Percentiles rank a stretch among this genome's conserved stretches.
Conservation (phyloP, 2,113 vertebrate species). For the Echinops telfairi region DNA sequence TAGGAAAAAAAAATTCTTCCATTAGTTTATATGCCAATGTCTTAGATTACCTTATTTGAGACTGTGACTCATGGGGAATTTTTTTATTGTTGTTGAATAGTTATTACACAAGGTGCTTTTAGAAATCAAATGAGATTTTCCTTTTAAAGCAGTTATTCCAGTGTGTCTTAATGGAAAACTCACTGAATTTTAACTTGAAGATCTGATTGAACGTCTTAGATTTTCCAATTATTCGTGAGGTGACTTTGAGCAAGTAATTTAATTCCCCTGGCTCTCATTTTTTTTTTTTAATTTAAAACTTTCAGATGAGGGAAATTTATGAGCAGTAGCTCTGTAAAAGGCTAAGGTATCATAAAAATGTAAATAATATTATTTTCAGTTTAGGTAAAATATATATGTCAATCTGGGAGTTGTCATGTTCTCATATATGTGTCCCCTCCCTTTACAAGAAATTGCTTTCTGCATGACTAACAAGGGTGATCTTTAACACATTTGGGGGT, state of each 20-base stretch:
- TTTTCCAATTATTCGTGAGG: constrained; percentile 42
- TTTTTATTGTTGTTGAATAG: background rate
- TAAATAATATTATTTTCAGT: constrained; percentile 45
- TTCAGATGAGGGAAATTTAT: constrained; percentile 1
- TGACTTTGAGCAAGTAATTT: constrained; percentile 39
- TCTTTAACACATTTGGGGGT: background rate
- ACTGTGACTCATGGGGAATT: background rate
- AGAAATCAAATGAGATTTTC: constrained; percentile 26
- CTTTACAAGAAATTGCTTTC: background rate
- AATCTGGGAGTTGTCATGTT: background rate
- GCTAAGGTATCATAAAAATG: background rate
- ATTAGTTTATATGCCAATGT: background rate
- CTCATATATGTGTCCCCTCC: background rate
- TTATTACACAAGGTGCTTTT: background rate
- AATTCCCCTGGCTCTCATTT: constrained; percentile 27
- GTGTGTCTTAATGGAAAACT: constrained; percentile 24
- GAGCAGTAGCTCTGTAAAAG: background rate
- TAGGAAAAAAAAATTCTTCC: constrained; percentile 38
- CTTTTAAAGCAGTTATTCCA: background rate
- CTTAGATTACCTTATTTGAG: constrained; percentile 27
- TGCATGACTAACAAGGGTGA: background rate
- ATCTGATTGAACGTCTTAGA: constrained; percentile 33
- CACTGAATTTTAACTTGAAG: constrained; percentile 8
- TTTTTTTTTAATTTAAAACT: constrained; percentile 44
- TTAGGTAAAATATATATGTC: background rate